Percentiles rank a stretch among this genome's conserved stretches.
These are phyloP conservation scores for Doryteuthis pealeii DNA, from an alignment of 1,140 invertebrate species.

Conservation along the genomic window DNA sequence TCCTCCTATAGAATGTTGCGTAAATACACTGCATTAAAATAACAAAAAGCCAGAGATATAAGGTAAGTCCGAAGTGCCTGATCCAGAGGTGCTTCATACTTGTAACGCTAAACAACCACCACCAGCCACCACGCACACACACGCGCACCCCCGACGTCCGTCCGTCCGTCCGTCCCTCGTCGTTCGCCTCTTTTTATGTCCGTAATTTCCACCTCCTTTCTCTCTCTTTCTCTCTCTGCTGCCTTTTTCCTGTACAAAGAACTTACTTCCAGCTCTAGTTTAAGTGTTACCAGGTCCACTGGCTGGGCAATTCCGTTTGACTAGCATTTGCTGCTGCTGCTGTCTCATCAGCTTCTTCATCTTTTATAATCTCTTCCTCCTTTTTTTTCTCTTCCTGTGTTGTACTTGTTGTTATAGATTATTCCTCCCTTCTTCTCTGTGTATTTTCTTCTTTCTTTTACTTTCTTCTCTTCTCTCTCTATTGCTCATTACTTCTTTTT, in stretches of 20 bases:
- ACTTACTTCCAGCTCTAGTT: no score
- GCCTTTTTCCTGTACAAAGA: background rate
- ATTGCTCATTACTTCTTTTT: background rate
- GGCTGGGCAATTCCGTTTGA: no score
- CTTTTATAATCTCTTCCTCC: no score
- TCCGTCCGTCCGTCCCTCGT: no score
- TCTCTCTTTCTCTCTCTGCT: background rate
- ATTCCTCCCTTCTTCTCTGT: no score
- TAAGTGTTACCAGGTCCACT: no score
- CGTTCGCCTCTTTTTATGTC: background rate
- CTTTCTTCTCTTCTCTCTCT: background rate
- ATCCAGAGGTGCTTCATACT: constrained; percentile 8
- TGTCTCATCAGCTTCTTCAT: no score
- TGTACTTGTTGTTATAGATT: no score
- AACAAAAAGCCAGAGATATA: constrained; percentile 4
- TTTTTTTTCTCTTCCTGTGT: no score
- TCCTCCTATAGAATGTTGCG: background rate
- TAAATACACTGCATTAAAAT: constrained; percentile 7
- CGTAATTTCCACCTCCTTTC: background rate
- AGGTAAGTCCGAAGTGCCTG: constrained; percentile 4
- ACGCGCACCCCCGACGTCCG: no score
- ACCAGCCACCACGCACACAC: background rate
- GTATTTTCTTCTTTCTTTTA: no score
- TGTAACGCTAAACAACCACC: background rate
- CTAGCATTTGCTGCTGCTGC: no score